A percentile compares a stretch with the other conserved stretches of the same genome.
phyloP scores from a whole-genome alignment of 1,140 invertebrate species.

The Drosophila pandora region DNA sequence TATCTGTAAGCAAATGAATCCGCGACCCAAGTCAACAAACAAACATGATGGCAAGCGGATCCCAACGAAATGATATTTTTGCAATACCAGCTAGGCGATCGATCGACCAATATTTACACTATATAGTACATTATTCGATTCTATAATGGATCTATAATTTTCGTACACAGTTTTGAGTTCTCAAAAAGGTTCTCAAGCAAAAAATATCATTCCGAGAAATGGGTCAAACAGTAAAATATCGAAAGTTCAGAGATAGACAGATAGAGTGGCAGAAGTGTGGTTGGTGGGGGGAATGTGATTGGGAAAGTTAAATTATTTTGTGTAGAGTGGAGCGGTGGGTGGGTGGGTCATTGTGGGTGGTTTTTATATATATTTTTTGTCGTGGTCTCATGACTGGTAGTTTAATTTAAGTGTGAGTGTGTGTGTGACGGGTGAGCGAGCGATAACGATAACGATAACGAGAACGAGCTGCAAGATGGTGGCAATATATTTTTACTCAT shows the following conservation, averaged over 20 bases:
- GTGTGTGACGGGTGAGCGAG: constrained; percentile 47
- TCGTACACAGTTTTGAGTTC: constrained; percentile 45
- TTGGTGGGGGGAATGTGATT: constrained; percentile 9
- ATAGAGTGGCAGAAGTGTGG: constrained; percentile 4
- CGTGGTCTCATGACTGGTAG: constrained; percentile 44
- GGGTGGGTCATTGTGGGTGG: constrained; percentile 35
- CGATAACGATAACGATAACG: constrained; percentile 52
- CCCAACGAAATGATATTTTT: constrained; percentile 61
- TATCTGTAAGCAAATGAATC: constrained; percentile 43
- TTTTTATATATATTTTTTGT: constrained; percentile 15
- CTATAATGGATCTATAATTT: constrained; percentile 5
- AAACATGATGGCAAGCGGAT: constrained; percentile 35
- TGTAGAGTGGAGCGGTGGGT: constrained; percentile 7
- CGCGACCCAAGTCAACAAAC: constrained; percentile 43
- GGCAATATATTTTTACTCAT: constrained; percentile 27
- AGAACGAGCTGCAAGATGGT: constrained; percentile 50
- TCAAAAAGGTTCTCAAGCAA: constrained; percentile 77
- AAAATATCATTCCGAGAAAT: constrained; percentile 84
- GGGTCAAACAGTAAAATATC: constrained; percentile 63
- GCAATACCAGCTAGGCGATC: constrained; percentile 34
- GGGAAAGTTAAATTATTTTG: constrained; percentile 39
- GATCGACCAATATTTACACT: constrained; percentile 24
- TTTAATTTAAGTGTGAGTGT: constrained; percentile 5
- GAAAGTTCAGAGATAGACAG: constrained; percentile 21
- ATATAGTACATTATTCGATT: constrained; percentile 8